These are phyloP conservation scores for Cataglyphis hispanica DNA, from an alignment of 1,140 invertebrate species.

Conservation along the genomic window DNA sequence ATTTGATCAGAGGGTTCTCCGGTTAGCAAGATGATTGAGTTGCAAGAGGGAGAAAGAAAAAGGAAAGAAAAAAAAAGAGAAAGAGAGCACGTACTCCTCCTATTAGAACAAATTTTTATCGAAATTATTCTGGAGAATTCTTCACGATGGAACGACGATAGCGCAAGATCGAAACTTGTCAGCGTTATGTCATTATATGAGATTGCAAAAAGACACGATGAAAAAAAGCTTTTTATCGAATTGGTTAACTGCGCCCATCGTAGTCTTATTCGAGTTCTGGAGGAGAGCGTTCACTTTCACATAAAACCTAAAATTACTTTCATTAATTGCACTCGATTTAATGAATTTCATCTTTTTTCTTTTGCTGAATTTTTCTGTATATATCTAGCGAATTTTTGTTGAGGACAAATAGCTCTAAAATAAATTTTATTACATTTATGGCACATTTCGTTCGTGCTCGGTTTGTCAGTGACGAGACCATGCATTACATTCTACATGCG, in stretches of 20 bases:
- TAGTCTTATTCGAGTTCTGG: conserved; percentile 42
- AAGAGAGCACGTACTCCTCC: background rate
- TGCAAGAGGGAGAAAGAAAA: background rate
- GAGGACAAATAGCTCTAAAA: background rate
- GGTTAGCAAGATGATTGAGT: conserved; percentile 20
- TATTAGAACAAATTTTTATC: conserved; percentile 42
- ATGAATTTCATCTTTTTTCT: conserved; percentile 10
- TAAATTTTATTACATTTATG: conserved; percentile 8
- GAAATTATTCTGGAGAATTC: conserved; percentile 15
- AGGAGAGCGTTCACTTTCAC: conserved; percentile 27
- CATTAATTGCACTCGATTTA: conserved; percentile 25
- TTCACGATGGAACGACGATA: background rate
- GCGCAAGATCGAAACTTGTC: conserved; percentile 27
- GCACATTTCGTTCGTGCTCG: background rate
- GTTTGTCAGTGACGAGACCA: background rate
- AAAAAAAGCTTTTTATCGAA: conserved; percentile 41
- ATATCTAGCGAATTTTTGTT: background rate
- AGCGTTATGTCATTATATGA: conserved; percentile 7
- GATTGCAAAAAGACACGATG: background rate
- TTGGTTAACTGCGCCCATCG: conserved; percentile 50
- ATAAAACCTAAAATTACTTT: conserved; percentile 28
- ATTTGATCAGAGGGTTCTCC: conserved; percentile 35
- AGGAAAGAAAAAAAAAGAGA: background rate
- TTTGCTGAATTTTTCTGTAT: background rate
- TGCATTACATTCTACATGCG: conserved; percentile 6